Conservation (phyloP, 2,797 vertebrate genomes). For the Anniella stebbinsi region DNA sequence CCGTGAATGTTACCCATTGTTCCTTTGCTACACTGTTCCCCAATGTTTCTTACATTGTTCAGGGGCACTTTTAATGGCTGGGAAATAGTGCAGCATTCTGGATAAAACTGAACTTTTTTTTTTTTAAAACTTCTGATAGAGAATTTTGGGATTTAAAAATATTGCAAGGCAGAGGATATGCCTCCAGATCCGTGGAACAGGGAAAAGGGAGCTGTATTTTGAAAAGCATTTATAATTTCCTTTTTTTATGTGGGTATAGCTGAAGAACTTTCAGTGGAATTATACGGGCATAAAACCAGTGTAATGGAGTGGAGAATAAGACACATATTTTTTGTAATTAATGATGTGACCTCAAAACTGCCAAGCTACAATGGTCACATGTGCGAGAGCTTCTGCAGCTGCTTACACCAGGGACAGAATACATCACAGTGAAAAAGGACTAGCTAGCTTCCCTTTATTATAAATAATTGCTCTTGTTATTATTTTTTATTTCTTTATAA, state of each 20-base stretch:
- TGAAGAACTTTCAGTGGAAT: conserved; percentile 5
- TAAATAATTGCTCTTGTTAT: background rate
- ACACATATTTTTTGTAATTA: conserved; percentile 7
- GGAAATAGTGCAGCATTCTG: conserved; percentile 7
- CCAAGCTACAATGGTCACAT: background rate
- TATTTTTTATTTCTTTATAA: background rate
- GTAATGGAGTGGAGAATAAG: conserved; percentile 22
- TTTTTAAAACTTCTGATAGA: background rate
- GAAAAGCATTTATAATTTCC: background rate
- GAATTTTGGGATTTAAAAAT: background rate
- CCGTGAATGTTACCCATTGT: conserved; percentile 36
- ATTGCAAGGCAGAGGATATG: background rate
- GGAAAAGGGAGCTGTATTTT: background rate
- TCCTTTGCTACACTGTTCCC: background rate
- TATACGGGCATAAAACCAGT: conserved; percentile 4
- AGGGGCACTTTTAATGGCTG: background rate
- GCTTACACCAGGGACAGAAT: background rate
- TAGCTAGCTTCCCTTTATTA: background rate
- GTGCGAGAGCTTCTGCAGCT: background rate
- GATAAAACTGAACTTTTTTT: background rate
- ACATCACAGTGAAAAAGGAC: background rate
- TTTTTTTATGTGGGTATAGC: conserved; percentile 36
- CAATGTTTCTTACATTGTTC: conserved; percentile 20
- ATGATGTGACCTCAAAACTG: conserved; percentile 22
- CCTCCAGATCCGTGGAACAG: conserved; percentile 5